phyloP scores from a whole-genome alignment of 2,888 invertebrate species.

The Microplitis deprimator region DNA sequence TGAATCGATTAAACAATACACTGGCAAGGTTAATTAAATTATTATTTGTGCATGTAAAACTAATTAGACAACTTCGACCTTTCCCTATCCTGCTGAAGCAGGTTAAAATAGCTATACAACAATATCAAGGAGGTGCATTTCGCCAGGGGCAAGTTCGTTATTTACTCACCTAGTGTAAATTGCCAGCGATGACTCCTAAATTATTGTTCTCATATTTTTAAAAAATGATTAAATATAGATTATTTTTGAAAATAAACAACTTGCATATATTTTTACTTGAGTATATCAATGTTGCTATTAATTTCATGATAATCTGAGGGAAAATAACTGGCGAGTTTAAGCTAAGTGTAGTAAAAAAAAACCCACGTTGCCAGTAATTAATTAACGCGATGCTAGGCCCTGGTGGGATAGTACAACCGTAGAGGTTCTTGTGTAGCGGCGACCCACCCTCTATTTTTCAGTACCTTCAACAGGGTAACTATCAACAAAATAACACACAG shows the following conservation, averaged over 20 bases:
- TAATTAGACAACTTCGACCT: conserved; percentile 41
- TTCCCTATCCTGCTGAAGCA: conserved; percentile 69
- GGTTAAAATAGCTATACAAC: conserved; percentile 71
- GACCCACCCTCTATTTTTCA: conserved; percentile 71
- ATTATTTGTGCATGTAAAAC: conserved; percentile 35
- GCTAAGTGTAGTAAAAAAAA: conserved; percentile 64
- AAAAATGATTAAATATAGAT: conserved; percentile 8
- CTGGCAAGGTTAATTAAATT: conserved; percentile 9
- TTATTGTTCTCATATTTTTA: conserved; percentile 53
- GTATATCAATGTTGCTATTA: conserved; percentile 2
- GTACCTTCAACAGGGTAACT: conserved; percentile 64
- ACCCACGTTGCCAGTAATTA: conserved; percentile 62
- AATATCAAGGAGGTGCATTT: conserved; percentile 71
- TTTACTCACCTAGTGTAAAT: conserved; percentile 69
- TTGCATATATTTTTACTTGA: conserved; percentile 4
- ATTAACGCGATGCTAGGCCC: conserved; percentile 66
- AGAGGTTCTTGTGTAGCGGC: conserved; percentile 72
- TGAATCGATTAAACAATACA: conserved; percentile 3
- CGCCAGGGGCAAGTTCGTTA: conserved; percentile 70
- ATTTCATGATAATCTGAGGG: conserved; percentile 33
- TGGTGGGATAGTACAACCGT: conserved; percentile 71
- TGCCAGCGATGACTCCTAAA: conserved; percentile 59
- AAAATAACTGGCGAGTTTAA: conserved; percentile 61
- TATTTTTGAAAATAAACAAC: background rate
- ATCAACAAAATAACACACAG: conserved; percentile 49